Evolutionary conservation across 2,888 invertebrate species (phyloP), one percentile per base, ranked within the genome.

Genomic region (Spisula subtruncata): DNA sequence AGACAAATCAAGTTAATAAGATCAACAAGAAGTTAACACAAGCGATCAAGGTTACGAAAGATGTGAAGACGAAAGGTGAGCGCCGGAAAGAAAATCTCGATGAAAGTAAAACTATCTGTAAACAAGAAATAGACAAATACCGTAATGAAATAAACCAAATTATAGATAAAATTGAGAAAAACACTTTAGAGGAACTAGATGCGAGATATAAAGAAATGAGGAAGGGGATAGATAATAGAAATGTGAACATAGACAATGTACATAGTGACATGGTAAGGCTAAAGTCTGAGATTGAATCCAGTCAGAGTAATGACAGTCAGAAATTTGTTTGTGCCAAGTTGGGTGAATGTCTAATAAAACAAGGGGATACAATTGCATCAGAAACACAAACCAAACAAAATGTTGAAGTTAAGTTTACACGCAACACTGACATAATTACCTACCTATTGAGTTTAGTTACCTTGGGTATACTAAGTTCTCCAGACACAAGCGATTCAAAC

Each of bases 261-360:
- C 20, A 46, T 48, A 46, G 46, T 48, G 25, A 81, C 16, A 25
- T 81, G 25, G 25, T n/a, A 12, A 51, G 25, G 25, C 18, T n/a
- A 12, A 81, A 51, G n/a, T n/a, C 51, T 1, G 81, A 48, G 16
- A 81, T 81, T 25, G 81, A 51, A 18, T 29, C 54, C 25, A 25
- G 25, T 54, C 54, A 25, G 54, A 81, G 54, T 25, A 81, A 81
- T 54, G 29, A 41, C 29, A 54, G 54, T 25, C 81, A 81, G 14
- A 41, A 41, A 2, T 81, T 81, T 46, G 80, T 81, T 18, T 41
- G 20, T 48, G 46, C 48, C 8, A 81, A 81, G 18, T n/a, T 81
- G 12, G 29, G 51, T 46, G 8, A n/a, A 25, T 41, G 25, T 25
- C 0, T 81, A 5, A 51, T 81, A 8, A 29, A 18, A 20, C 60